Conservation (phyloP, 2,888 invertebrate genomes). For the Epirrhoe alternata region DNA sequence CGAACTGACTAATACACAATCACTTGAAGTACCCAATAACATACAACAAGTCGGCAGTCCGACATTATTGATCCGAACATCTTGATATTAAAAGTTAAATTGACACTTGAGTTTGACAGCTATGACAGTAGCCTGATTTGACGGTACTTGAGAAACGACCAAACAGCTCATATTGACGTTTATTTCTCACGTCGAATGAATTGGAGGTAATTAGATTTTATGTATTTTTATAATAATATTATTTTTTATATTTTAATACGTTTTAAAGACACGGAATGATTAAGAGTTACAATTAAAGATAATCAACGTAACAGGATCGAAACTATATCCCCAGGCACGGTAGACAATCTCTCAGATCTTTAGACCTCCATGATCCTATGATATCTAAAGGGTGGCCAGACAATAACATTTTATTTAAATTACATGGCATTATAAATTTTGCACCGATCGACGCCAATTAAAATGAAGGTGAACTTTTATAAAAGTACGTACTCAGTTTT, state of each 20-base stretch:
- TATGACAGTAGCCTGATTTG: constrained; percentile 24
- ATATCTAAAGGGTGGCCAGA: too few species aligned
- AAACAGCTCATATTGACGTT: neutral
- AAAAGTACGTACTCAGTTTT: too few species aligned
- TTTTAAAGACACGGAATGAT: too few species aligned
- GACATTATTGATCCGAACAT: constrained; percentile 35
- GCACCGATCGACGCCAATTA: too few species aligned
- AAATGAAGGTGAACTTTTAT: too few species aligned
- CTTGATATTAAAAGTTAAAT: constrained; percentile 18
- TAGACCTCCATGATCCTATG: too few species aligned
- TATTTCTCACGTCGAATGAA: constrained; percentile 1
- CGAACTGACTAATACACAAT: neutral
- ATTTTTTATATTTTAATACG: neutral
- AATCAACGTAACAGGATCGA: too few species aligned
- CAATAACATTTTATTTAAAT: too few species aligned
- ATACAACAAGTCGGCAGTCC: constrained; percentile 34
- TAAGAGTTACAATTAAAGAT: too few species aligned
- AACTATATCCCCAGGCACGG: too few species aligned
- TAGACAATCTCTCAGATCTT: too few species aligned
- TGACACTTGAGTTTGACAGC: constrained; percentile 22
- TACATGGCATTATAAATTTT: too few species aligned
- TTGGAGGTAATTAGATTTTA: neutral
- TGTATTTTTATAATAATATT: neutral
- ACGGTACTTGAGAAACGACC: constrained; percentile 9
- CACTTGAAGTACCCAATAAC: constrained; percentile 21